Evolutionary conservation across 2,113 vertebrate species (phyloP), one percentile per base, ranked within the genome.

Genomic region (Rattus rattus): DNA sequence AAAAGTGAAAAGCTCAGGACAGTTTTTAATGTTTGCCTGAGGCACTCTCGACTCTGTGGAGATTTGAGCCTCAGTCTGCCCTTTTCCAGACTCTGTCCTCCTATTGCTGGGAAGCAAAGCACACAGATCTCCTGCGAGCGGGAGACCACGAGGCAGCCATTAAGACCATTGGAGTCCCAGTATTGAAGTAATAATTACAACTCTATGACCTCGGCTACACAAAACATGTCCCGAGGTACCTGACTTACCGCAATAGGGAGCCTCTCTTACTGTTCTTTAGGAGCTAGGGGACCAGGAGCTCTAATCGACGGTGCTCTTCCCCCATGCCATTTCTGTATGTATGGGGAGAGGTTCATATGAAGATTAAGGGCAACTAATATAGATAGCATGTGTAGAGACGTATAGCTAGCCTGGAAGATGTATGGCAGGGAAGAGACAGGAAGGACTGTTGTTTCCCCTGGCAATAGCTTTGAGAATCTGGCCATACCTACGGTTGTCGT

Each of bases 91-190:
- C 63, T 94, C 20, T 86, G 14, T 83, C 69, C n/a, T 95, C 11
- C 73, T 20, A 4, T 91, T 69, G 14, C 85, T 96, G 86, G 54
- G 91, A 88, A 94, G 59, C n/a, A 94, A 84, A 85, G 24, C 43
- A 49, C 4, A 43, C 2, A 72, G 7, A 92, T 6, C 65, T 4
- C 24, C 20, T 39, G 30, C 72, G 30, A 88, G 16, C 24, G 61
- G 33, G 79, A 94, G 65, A 61, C 24, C 39, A n/a, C 39, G 26
- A 83, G 61, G 2, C 0, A 33, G 24, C 47, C 54, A 59, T n/a
- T 90, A 54, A 88, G 69, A 86, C 33, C n/a, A 86, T 88, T 83
- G 81, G 77, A 49, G 33, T 95, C 49, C 17, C 61, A 75, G 36
- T 61, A 49, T 65, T 94, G 52, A 86, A 73, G 30, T 9, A 6